A percentile compares a stretch with the other conserved stretches of the same genome.
phyloP scores from a whole-genome alignment of 1,140 invertebrate species.

The Lasioglossum baleicum region DNA sequence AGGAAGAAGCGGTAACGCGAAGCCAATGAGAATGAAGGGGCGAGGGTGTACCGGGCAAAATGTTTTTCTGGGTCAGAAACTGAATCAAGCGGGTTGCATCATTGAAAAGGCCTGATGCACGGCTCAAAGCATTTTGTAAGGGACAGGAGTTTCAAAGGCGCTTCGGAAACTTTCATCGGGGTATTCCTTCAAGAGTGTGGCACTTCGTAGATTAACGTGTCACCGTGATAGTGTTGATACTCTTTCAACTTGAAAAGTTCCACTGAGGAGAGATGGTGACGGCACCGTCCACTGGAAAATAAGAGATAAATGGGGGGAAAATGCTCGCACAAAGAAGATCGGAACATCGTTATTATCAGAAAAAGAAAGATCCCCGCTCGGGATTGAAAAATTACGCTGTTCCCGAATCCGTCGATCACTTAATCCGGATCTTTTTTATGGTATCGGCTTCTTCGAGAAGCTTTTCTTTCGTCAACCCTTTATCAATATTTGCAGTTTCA shows the following conservation, averaged over 20 bases:
- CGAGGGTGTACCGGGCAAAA: background rate
- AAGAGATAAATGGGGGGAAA: conserved; percentile 20
- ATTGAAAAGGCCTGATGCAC: conserved; percentile 41
- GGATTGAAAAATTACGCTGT: background rate
- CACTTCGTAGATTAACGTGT: conserved; percentile 46
- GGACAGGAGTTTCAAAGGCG: conserved; percentile 43
- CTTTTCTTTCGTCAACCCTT: too few relatives aligned
- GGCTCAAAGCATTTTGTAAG: conserved; percentile 43
- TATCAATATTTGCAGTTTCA: too few relatives aligned
- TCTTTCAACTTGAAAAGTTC: conserved; percentile 33
- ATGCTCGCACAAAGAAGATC: background rate
- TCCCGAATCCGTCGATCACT: too few relatives aligned
- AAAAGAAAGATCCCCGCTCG: background rate
- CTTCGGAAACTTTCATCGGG: conserved; percentile 44
- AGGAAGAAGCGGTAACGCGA: background rate
- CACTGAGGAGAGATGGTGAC: conserved; percentile 10
- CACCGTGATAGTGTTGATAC: conserved; percentile 50
- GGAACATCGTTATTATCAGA: background rate
- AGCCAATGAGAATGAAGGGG: conserved; percentile 25
- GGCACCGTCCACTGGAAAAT: conserved; percentile 32
- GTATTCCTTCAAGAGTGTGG: conserved; percentile 45
- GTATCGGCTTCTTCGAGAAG: too few relatives aligned
- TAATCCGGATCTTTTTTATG: too few relatives aligned
- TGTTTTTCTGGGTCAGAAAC: conserved; percentile 47
- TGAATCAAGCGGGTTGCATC: conserved; percentile 40